Base-by-base conservation (phyloP, 1,140 invertebrate species). In the Pseudobourletiella spinata region DNA sequence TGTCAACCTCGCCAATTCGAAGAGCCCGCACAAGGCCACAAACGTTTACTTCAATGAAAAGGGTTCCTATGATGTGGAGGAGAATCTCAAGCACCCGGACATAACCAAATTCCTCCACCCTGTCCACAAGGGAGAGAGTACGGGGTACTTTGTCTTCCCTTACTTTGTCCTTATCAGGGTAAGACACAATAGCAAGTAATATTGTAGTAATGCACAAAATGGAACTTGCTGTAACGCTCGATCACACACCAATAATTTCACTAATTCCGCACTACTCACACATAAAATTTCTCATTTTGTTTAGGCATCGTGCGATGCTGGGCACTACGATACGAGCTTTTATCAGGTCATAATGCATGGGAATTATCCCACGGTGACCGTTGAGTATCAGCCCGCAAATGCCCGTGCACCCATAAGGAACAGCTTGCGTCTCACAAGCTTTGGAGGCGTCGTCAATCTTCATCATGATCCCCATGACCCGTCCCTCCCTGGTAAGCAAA, bases 131-230 rank as follows among this genome's bases (percentile, higher is more conserved):
- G 58, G 35, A 16, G 30, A 52, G 2, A 20, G 46, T 15, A 35
- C 14, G 4, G 46, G 46, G 1, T 51, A 60, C 24, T 52, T 39
- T 25, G 30, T 42, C 20, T 60, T 60, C 30, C 58, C 58, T 22
- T 60, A 60, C 18, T 60, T 60, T 52, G 32, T 60, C 20, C 2
- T 52, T 15, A n/a, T 60, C 30, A 42, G 58, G 24, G 58, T 51
- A 2, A 29, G 39, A 16, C 30, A 18, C 29, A 48, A 56, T 56
- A 32, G 3, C 28, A 29, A 32, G 3, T 56, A 20, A 30, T 32
- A 26, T 52, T 22, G 6, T 26, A 8, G 3, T 14, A 52, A 24
- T 24, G 3, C 18, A 52, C 29, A 3, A 6, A 20, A 24, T 26
- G 3, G 4, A 26, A 16, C 6, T n/a, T 22, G 4, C 18, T 48